Conservation (phyloP, 1,140 invertebrate genomes). For the Rhopalosiphum padi region DNA sequence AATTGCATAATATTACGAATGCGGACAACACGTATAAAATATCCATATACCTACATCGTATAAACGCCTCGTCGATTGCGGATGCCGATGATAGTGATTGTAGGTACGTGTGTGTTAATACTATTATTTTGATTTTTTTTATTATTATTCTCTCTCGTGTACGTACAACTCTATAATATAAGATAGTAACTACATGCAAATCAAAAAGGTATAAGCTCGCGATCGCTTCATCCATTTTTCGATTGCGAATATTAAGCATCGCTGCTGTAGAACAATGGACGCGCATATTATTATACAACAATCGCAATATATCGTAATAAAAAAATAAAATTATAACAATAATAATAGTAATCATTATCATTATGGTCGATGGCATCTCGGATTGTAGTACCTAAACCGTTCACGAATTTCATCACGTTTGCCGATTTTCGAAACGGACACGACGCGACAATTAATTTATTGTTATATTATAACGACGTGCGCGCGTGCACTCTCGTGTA, state of each 20-base stretch:
- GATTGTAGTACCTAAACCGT: not conserved
- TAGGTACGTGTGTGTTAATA: not conserved
- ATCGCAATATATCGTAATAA: not conserved
- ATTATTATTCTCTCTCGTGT: not conserved
- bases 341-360: slow-evolving; percentile 14
- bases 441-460: not conserved
- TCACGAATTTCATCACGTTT: slow-evolving; percentile 21
- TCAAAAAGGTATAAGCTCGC: not conserved
- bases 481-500: not conserved
- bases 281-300: not conserved
- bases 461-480: not conserved
- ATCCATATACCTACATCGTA: too few relatives aligned
- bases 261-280: not conserved
- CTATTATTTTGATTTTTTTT: not conserved
- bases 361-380: not conserved
- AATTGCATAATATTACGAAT: not conserved
- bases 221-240: not conserved
- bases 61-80: not conserved
- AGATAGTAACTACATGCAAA: not conserved
- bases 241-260: not conserved
- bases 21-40: too few relatives aligned
- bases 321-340: not conserved
- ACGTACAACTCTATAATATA: not conserved
- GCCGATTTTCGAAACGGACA: slow-evolving; percentile 14
- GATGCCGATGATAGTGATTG: too few relatives aligned